Conservation (phyloP, 2,113 vertebrate genomes). For the Dendrocopos noguchii region DNA sequence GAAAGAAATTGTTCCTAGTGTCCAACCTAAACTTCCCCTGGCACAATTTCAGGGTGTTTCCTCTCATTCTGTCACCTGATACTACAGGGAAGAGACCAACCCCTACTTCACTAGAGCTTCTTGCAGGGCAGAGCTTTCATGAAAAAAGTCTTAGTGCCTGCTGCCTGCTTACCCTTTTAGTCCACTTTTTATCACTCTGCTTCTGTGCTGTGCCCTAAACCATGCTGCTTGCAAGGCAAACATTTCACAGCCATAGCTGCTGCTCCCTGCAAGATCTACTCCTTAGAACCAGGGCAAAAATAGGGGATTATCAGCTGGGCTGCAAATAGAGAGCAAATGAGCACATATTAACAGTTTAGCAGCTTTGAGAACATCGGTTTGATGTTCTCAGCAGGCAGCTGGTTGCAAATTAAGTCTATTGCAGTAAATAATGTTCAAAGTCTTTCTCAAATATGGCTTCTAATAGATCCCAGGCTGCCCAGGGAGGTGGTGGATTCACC, state of each 20-base stretch:
- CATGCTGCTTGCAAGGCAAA: neutral
- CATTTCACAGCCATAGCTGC: neutral
- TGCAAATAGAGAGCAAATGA: slow-evolving; percentile 16
- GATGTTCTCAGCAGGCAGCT: neutral
- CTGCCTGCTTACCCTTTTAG: neutral
- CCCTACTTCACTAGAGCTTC: too few relatives aligned
- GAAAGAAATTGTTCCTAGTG: too few relatives aligned
- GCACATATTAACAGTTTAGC: neutral
- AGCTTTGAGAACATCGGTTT: neutral
- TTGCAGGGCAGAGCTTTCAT: neutral
- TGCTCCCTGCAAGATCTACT: neutral
- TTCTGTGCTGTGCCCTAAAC: neutral
- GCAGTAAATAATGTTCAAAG: neutral
- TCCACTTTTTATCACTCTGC: neutral
- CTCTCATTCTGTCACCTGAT: too few relatives aligned
- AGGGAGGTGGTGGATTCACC: too few relatives aligned
- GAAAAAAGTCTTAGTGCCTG: neutral
- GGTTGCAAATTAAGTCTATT: neutral
- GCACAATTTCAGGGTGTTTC: too few relatives aligned
- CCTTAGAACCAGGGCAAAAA: neutral
- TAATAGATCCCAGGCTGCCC: too few relatives aligned
- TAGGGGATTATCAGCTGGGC: slow-evolving; percentile 8
- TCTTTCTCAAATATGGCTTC: too few relatives aligned
- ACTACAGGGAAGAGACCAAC: too few relatives aligned
- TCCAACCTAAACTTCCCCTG: too few relatives aligned